Conservation (phyloP, 2,888 invertebrate species). For the Eledone cirrhosa region DNA sequence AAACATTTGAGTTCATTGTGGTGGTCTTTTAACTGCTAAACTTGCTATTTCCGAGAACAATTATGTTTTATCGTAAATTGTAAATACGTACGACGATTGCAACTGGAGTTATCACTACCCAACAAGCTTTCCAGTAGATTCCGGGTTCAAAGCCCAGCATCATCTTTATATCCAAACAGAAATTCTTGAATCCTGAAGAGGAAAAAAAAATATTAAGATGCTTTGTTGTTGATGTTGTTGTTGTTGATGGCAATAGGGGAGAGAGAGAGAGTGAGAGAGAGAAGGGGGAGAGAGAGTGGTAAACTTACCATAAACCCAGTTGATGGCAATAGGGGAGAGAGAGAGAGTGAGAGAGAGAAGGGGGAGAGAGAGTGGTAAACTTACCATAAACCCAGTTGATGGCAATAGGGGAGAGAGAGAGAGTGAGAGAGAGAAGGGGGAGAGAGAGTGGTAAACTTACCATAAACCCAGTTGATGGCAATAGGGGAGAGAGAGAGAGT, state of each 20-base stretch:
- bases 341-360: constrained; percentile 35
- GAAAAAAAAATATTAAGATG: no score
- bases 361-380: no score
- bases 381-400: constrained; percentile 44
- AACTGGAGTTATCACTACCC: constrained; percentile 50
- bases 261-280: no score
- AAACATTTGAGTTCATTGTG: no score
- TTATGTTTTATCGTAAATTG: no score
- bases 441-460: no score
- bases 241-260: no score
- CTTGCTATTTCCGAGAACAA: no score
- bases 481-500: constrained; percentile 36
- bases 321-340: constrained; percentile 36
- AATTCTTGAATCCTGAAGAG: constrained; percentile 45
- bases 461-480: constrained; percentile 42
- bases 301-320: constrained; percentile 46
- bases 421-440: no score
- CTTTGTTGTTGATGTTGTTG: no score
- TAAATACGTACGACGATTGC: constrained; percentile 48
- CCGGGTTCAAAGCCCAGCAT: constrained; percentile 48
- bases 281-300: no score
- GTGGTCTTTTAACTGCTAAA: no score
- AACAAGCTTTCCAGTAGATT: constrained; percentile 50
- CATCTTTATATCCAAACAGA: constrained; percentile 51
- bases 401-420: constrained; percentile 35